These are phyloP conservation scores for Drosophila kepulauana DNA, from an alignment of 1,140 invertebrate genomes.

Conservation along the genomic window DNA sequence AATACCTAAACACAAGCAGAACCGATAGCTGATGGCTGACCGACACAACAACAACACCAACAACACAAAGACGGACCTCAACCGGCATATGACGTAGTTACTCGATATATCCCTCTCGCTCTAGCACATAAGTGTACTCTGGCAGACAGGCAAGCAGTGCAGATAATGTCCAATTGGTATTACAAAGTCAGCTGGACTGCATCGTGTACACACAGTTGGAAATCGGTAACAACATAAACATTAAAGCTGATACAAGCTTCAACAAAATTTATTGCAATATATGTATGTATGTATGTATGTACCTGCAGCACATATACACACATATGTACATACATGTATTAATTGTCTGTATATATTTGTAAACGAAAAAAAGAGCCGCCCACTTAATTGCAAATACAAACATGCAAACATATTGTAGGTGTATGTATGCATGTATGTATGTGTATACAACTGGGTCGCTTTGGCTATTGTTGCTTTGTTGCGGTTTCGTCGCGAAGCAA, in stretches of 20 bases:
- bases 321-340: background rate
- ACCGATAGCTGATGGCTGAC: background rate
- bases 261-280: background rate
- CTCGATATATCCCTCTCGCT: background rate
- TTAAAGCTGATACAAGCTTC: slow-evolving; percentile 9
- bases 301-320: background rate
- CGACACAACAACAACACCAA: background rate
- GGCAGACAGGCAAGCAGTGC: background rate
- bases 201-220: slow-evolving; percentile 3
- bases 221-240: slow-evolving; percentile 25
- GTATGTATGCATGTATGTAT: background rate
- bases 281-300: no score
- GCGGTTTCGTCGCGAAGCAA: slow-evolving; percentile 29
- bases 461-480: slow-evolving; percentile 18
- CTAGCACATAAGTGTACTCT: background rate
- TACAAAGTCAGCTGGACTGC: slow-evolving; percentile 23
- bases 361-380: slow-evolving; percentile 13
- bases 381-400: slow-evolving; percentile 38
- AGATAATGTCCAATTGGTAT: slow-evolving; percentile 6
- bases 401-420: background rate
- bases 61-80: no score
- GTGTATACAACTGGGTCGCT: slow-evolving; percentile 17
- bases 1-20: slow-evolving; percentile 8
- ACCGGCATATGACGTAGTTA: slow-evolving; percentile 26
- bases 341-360: background rate